phyloP scores from a whole-genome alignment of 2,888 invertebrate genomes.

The Athetis lepigone region DNA sequence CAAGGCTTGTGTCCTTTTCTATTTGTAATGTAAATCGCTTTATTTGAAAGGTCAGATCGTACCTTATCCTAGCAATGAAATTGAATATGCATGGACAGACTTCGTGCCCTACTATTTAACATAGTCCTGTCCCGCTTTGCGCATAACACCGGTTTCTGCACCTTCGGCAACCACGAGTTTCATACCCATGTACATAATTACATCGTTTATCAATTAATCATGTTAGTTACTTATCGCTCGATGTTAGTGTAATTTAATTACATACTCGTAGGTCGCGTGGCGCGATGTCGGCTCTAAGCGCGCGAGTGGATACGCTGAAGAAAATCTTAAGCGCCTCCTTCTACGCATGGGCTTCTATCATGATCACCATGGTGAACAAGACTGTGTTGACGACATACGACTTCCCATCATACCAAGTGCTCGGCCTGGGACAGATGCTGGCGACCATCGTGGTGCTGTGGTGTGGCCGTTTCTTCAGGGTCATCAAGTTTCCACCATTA shows the following conservation, averaged over 20 bases:
- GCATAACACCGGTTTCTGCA: too few relatives aligned
- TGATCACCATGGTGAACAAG: conserved; percentile 99
- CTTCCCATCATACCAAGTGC: conserved; percentile 97
- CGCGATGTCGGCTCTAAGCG: conserved; percentile 51
- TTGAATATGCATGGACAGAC: too few relatives aligned
- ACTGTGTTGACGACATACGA: conserved; percentile 97
- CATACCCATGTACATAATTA: not conserved
- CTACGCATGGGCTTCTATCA: conserved; percentile 97
- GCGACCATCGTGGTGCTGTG: conserved; percentile 96
- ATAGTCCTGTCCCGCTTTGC: too few relatives aligned
- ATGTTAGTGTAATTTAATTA: conserved; percentile 62
- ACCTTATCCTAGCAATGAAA: too few relatives aligned
- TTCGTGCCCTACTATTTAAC: too few relatives aligned
- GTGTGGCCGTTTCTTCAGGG: conserved; percentile 92
- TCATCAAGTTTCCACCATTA: conserved; percentile 94
- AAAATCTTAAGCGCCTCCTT: conserved; percentile 95
- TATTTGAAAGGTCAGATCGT: too few relatives aligned
- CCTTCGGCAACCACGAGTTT: not conserved
- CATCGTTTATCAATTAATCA: conserved; percentile 41
- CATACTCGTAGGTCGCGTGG: conserved; percentile 11
- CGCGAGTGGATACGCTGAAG: conserved; percentile 83
- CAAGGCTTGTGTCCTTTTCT: too few relatives aligned
- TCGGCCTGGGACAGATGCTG: conserved; percentile 98
- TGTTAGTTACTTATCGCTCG: conserved; percentile 62
- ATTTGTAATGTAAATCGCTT: too few relatives aligned